Evolutionary conservation across 1,140 invertebrate genomes (phyloP), one percentile per base, ranked within the genome.

Genomic region (Leptonema lineaticorne): DNA sequence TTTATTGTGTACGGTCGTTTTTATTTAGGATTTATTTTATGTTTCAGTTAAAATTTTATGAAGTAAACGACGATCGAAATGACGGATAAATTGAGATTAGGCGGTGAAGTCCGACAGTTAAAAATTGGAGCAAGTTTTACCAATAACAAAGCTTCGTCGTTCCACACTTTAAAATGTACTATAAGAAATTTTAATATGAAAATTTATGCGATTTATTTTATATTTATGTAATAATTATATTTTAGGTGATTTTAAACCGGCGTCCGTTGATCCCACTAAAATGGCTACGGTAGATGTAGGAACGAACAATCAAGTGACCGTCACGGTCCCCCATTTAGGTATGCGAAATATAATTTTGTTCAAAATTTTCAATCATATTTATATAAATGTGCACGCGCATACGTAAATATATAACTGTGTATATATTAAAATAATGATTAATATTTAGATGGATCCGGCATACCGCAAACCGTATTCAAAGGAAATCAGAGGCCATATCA

Each of bases 221-320:
- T 63, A 14, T 66, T 20, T 41, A 41, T 41, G 37, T 16, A 41
- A 41, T 41, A 11, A 14, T 33, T 33, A 33, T 33, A 33, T 63
- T 69, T 29, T 79, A 96, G 93, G 94, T 92, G 95, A 98, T 82
- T 98, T 98, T 78, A 97, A 97, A 79, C 95, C 96, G 75, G 95
- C 95, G 1, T 97, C 94, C 76, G 93, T 97, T 37, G 95, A 97
- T 81, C 88, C 91, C 14, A 92, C 88, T 68, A 93, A 97, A 83
- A 90, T 92, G 81, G 94, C 94, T 20, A 90, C 85, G 20, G 87
- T 98, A 24, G 93, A 96, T 78, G 90, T 97, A 59, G 92, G 91
- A 58, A 85, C 87, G 66, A 93, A 91, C 76, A 90, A 95, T 81
- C 92, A 94, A 82, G 89, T 92, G 75, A 95, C 93, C 63, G 93